Conservation (phyloP, 2,888 invertebrate genomes). For the Eulithis testata region DNA sequence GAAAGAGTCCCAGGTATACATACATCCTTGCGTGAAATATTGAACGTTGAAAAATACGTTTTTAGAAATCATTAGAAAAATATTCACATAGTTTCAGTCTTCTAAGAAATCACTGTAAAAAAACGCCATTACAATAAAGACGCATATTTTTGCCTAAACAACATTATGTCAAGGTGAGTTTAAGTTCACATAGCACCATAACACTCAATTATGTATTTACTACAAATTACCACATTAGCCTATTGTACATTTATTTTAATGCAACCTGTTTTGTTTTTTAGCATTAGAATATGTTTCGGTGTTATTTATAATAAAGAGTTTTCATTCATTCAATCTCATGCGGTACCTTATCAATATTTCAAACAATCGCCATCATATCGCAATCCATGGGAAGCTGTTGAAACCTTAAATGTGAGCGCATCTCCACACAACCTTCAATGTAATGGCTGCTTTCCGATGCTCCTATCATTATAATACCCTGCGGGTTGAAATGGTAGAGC, state of each 20-base stretch:
- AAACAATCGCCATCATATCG: conserved; percentile 41
- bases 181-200: neutral
- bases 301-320: too few relatives aligned
- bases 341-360: conserved; percentile 26
- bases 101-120: too few relatives aligned
- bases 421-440: conserved; percentile 36
- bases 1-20: too few relatives aligned
- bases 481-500: conserved; percentile 3
- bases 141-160: too few relatives aligned
- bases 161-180: neutral
- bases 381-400: conserved; percentile 44
- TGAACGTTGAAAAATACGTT: too few relatives aligned
- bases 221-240: conserved; percentile 13
- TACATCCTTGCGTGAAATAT: too few relatives aligned
- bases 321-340: conserved; percentile 11
- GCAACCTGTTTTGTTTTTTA: too few relatives aligned
- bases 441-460: conserved; percentile 31
- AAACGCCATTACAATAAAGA: too few relatives aligned
- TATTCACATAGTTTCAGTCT: too few relatives aligned
- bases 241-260: too few relatives aligned
- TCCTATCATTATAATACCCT: conserved; percentile 7
- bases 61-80: too few relatives aligned
- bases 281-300: too few relatives aligned
- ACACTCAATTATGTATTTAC: neutral
- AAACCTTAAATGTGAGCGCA: conserved; percentile 42